These are phyloP conservation scores for Tetanocera ferruginea DNA, from an alignment of 2,888 invertebrate genomes.

Conservation along the genomic window DNA sequence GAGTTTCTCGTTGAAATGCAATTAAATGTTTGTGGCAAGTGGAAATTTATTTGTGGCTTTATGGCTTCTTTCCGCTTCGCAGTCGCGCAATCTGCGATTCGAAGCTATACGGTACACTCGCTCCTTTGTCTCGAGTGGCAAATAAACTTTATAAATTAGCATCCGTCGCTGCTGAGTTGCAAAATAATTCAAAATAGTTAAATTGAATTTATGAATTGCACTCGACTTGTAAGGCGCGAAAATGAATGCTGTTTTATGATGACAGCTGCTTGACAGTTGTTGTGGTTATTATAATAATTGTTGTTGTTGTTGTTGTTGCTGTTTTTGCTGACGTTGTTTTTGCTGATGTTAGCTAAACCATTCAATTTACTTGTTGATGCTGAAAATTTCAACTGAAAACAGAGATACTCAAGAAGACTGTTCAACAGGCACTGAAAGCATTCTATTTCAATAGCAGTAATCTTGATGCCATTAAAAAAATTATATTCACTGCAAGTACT, in stretches of 20 bases:
- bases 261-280: conserved; percentile 34
- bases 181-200: conserved; percentile 40
- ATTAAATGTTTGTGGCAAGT: conserved; percentile 46
- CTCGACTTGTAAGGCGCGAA: conserved; percentile 26
- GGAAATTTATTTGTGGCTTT: conserved; percentile 47
- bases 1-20: conserved; percentile 39
- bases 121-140: conserved; percentile 18
- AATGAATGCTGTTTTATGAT: conserved; percentile 52
- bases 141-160: conserved; percentile 45
- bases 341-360: conserved; percentile 19
- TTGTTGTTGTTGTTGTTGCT: conserved; percentile 39
- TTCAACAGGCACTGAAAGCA: too few relatives aligned
- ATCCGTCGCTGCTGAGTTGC: conserved; percentile 32
- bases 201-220: conserved; percentile 47
- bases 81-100: background rate
- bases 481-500: too few relatives aligned
- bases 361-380: conserved; percentile 35
- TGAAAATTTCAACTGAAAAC: conserved; percentile 10
- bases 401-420: background rate
- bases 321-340: conserved; percentile 23
- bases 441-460: too few relatives aligned
- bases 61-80: conserved; percentile 27
- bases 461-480: too few relatives aligned
- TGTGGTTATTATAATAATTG: conserved; percentile 51
- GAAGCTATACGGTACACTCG: background rate